phyloP scores from a whole-genome alignment of 2,888 invertebrate species.

The Agrilus biguttatus region DNA sequence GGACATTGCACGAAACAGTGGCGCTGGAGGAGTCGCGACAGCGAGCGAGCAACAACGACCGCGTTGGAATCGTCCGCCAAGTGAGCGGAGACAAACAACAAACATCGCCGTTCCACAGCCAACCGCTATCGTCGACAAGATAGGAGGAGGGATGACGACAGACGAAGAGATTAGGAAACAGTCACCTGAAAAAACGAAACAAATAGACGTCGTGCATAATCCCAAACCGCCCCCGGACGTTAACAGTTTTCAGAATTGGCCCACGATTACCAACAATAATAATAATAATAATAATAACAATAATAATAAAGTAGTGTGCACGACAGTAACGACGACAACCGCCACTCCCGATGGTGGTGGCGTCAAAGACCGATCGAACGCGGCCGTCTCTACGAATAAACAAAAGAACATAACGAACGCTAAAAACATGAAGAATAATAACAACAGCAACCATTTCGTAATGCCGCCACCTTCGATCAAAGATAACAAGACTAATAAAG shows the following conservation, averaged over 20 bases:
- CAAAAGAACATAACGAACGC: constrained; percentile 4
- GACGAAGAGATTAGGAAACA: not conserved
- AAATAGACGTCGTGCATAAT: not conserved
- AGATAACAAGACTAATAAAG: constrained; percentile 1
- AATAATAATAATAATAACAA: constrained; percentile 10
- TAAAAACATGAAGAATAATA: not conserved
- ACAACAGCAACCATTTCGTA: not conserved
- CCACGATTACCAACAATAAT: constrained; percentile 19
- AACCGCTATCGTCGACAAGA: not conserved
- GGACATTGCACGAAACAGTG: constrained; percentile 54
- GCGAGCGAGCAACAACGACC: constrained; percentile 13
- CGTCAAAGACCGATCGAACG: constrained; percentile 4
- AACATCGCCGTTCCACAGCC: not conserved
- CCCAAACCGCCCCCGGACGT: constrained; percentile 16
- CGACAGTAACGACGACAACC: constrained; percentile 11
- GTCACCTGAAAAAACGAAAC: not conserved
- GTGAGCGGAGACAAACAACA: constrained; percentile 10
- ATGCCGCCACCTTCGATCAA: not conserved
- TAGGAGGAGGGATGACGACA: constrained; percentile 5
- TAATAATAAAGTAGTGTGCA: constrained; percentile 5
- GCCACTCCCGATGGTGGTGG: constrained; percentile 10
- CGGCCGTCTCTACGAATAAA: not conserved
- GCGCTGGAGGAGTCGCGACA: not conserved
- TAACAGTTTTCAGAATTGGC: constrained; percentile 24
- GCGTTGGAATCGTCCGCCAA: constrained; percentile 18